A percentile compares a stretch with the other conserved stretches of the same genome.
These are phyloP conservation scores for Allacma fusca DNA, from an alignment of 2,888 invertebrate genomes.

Conservation along the genomic window DNA sequence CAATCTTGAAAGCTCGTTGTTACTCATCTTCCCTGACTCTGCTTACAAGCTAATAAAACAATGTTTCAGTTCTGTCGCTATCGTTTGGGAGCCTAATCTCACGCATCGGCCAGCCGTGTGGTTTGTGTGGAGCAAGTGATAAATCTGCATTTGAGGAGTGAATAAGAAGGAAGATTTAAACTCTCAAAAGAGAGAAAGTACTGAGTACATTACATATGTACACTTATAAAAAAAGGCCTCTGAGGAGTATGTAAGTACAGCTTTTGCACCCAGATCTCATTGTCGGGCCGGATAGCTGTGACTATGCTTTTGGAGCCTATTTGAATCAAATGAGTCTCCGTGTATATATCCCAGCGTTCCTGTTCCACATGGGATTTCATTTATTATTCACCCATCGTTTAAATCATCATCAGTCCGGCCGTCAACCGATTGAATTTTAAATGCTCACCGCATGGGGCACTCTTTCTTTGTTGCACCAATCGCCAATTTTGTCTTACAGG, in stretches of 20 bases:
- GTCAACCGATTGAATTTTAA: conserved; percentile 46
- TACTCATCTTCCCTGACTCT: background rate
- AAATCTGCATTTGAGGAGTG: conserved; percentile 38
- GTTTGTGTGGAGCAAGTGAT: conserved; percentile 14
- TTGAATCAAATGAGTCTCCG: background rate
- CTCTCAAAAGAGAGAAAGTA: background rate
- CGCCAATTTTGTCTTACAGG: conserved; percentile 42
- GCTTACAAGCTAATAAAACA: conserved; percentile 27
- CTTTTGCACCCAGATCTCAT: background rate
- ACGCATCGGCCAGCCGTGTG: background rate
- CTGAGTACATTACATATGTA: too few species aligned
- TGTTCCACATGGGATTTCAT: conserved; percentile 32
- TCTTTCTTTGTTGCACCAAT: conserved; percentile 40
- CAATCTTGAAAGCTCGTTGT: background rate
- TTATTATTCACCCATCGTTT: conserved; percentile 36
- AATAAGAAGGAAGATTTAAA: conserved; percentile 28
- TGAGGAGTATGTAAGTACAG: too few species aligned
- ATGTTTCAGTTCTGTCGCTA: conserved; percentile 9
- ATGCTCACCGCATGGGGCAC: conserved; percentile 41
- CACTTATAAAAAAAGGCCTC: too few species aligned
- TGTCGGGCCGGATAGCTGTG: background rate
- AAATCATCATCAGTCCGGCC: conserved; percentile 46
- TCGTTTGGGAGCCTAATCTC: conserved; percentile 9
- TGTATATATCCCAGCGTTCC: too few species aligned
- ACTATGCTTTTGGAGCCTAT: conserved; percentile 5